phyloP scores from a whole-genome alignment of 2,797 vertebrate species.

The Jordanella pulchra region DNA sequence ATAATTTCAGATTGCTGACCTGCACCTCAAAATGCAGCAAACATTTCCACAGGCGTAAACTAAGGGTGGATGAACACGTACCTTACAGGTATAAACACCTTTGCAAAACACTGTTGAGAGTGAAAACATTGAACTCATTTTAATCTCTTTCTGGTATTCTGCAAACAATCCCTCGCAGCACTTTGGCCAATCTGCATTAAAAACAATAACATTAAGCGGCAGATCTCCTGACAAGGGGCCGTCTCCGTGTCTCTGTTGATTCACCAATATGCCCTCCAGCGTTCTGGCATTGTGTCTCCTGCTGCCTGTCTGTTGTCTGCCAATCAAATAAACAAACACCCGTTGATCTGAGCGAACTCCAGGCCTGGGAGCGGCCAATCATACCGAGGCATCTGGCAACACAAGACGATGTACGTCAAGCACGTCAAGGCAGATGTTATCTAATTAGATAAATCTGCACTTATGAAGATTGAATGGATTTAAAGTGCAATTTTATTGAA shows the following conservation, averaged over 20 bases:
- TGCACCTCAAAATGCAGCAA: background rate
- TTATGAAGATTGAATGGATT: background rate
- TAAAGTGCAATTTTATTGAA: background rate
- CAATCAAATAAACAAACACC: background rate
- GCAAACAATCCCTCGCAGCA: background rate
- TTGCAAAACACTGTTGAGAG: background rate
- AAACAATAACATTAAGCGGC: background rate
- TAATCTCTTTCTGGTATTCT: background rate
- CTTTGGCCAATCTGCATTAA: background rate
- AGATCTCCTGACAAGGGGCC: background rate
- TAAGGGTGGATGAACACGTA: too few relatives aligned
- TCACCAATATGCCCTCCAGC: background rate
- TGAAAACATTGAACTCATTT: background rate
- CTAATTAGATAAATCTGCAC: background rate
- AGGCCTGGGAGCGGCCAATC: background rate
- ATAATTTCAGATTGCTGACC: background rate
- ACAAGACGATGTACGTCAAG: background rate
- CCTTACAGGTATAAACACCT: background rate
- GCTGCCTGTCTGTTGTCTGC: background rate
- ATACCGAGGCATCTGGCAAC: background rate
- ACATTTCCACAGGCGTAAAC: background rate
- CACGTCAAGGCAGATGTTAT: background rate
- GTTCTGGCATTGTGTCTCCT: background rate
- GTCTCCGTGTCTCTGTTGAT: background rate
- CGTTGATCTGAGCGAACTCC: background rate